Conservation (phyloP, 2,113 vertebrate species). For the Planiliza haematocheilus region DNA sequence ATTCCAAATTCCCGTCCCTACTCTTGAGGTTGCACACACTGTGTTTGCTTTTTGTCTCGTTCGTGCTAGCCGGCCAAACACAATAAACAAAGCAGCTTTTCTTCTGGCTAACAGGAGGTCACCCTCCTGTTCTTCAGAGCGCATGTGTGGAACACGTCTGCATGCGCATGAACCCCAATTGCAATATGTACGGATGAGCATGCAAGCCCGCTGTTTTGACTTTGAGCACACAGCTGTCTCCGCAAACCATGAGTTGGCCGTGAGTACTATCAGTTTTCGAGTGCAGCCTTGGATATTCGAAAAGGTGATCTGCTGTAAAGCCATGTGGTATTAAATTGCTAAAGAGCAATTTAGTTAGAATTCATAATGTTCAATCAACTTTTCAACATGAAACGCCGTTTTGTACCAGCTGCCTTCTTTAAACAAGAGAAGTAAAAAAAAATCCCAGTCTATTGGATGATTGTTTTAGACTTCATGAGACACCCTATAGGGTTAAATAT, state of each 20-base stretch:
- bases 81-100: neutral
- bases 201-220: neutral
- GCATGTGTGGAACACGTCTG: neutral
- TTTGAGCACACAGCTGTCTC: neutral
- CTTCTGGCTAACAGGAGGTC: neutral
- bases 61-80: neutral
- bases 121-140: neutral
- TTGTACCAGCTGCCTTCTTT: neutral
- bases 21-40: neutral
- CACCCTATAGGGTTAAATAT: neutral
- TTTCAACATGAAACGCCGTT: neutral
- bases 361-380: neutral
- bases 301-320: neutral
- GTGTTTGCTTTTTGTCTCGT: neutral
- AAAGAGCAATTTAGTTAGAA: neutral
- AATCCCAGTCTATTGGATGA: neutral
- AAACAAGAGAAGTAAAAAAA: constrained; percentile 11
- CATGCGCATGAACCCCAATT: neutral
- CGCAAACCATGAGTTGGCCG: neutral
- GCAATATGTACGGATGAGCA: neutral
- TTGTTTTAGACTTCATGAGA: neutral
- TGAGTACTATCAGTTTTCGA: neutral
- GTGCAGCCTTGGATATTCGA: neutral
- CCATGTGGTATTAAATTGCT: neutral
- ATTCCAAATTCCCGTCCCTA: neutral